These are phyloP conservation scores for Epinephelus moara DNA, from an alignment of 2,113 vertebrate genomes.

Conservation along the genomic window DNA sequence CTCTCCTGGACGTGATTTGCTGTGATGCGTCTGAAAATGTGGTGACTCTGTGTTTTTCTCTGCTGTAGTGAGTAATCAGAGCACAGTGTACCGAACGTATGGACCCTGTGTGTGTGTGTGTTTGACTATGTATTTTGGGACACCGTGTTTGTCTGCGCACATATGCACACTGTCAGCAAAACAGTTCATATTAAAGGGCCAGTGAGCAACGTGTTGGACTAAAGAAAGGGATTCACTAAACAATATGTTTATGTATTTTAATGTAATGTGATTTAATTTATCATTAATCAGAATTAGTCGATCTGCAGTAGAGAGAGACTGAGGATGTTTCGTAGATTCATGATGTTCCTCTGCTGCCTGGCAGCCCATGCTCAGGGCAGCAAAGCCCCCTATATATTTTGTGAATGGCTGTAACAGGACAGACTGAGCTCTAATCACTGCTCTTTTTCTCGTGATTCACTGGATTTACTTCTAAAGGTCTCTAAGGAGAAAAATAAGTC, in stretches of 20 bases:
- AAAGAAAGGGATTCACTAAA: not conserved
- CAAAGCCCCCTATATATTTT: not conserved
- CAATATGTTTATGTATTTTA: not conserved
- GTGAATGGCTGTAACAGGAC: not conserved
- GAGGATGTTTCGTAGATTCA: not conserved
- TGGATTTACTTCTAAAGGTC: not conserved
- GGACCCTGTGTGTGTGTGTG: constrained; percentile 6
- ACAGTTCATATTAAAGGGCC: not conserved
- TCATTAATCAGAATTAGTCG: not conserved
- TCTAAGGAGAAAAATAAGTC: not conserved
- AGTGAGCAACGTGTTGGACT: not conserved
- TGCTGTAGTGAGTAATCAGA: constrained; percentile 14
- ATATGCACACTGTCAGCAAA: not conserved
- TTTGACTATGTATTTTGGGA: constrained; percentile 12
- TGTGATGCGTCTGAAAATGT: constrained; percentile 49
- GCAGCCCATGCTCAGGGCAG: not conserved
- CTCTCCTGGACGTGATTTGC: constrained; percentile 39
- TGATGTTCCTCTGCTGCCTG: not conserved
- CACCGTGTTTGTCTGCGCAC: not conserved
- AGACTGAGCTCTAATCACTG: no score
- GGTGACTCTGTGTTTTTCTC: constrained; percentile 24
- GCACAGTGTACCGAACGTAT: not conserved
- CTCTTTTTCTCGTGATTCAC: not conserved
- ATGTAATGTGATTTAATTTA: not conserved
- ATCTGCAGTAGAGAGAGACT: not conserved